These are phyloP conservation scores for Thomomys bottae DNA, from an alignment of 2,113 vertebrate genomes.

Conservation along the genomic window DNA sequence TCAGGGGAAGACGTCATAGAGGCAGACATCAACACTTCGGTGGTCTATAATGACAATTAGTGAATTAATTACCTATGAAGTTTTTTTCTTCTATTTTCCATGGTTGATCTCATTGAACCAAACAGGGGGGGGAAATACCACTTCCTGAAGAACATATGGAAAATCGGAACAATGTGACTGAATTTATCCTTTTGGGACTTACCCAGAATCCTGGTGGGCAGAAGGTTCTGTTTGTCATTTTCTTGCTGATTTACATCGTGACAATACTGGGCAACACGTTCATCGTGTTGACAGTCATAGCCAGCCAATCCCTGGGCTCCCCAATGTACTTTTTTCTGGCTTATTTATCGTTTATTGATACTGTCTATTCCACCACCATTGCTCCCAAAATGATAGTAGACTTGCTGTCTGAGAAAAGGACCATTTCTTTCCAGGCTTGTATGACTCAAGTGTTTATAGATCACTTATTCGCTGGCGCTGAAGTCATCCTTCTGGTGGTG, in stretches of 20 bases:
- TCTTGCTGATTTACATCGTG: slow-evolving; percentile 46
- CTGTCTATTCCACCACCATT: slow-evolving; percentile 20
- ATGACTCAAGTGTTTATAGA: slow-evolving; percentile 50
- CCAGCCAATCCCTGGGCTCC: not conserved
- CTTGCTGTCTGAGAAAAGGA: slow-evolving; percentile 55
- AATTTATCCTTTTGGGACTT: slow-evolving; percentile 61
- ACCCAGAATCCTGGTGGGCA: slow-evolving; percentile 20
- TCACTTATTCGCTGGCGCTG: slow-evolving; percentile 50
- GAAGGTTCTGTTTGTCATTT: slow-evolving; percentile 24
- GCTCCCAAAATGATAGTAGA: slow-evolving; percentile 59
- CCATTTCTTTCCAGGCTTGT: slow-evolving; percentile 65
- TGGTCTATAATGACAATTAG: too few species aligned
- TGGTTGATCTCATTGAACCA: not conserved
- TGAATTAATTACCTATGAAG: not conserved
- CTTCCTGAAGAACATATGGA: slow-evolving; percentile 1
- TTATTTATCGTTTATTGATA: slow-evolving; percentile 61
- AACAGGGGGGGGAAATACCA: not conserved
- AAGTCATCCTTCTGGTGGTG: slow-evolving; percentile 66
- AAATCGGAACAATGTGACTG: slow-evolving; percentile 38
- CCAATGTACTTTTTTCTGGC: slow-evolving; percentile 61
- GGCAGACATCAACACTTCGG: not conserved
- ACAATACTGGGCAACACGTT: slow-evolving; percentile 37
- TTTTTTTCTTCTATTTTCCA: too few species aligned
- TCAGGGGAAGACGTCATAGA: not conserved
- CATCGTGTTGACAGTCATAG: slow-evolving; percentile 31